These are phyloP conservation scores for Caretta caretta DNA, from an alignment of 2,113 vertebrate species.

Conservation along the genomic window DNA sequence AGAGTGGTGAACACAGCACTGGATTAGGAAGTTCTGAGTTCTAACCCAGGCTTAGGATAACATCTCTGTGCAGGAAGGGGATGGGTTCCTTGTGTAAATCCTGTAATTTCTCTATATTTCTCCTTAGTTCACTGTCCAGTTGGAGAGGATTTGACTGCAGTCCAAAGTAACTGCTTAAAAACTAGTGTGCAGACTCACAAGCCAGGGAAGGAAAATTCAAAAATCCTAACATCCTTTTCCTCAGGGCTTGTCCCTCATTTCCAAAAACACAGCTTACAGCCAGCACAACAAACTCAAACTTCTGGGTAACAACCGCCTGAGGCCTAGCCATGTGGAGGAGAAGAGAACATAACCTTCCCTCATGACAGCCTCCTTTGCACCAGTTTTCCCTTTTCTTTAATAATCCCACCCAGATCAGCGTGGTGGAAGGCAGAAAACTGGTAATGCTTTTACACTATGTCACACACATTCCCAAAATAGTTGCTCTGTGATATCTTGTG, in stretches of 20 bases:
- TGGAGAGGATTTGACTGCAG: not conserved
- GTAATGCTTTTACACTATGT: not conserved
- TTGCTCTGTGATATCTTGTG: not conserved
- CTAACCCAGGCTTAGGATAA: not conserved
- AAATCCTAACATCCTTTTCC: not conserved
- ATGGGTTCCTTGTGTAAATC: not conserved
- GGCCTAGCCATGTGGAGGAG: not conserved
- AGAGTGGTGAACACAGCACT: not conserved
- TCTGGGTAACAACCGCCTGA: not conserved
- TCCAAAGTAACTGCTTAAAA: not conserved
- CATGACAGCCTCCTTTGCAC: not conserved
- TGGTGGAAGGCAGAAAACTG: not conserved
- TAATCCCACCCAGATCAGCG: not conserved
- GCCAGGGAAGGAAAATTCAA: not conserved
- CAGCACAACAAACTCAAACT: not conserved
- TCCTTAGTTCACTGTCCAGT: not conserved
- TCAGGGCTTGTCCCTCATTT: not conserved
- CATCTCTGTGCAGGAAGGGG: not conserved
- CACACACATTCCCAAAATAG: not conserved
- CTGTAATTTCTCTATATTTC: not conserved
- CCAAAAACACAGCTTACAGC: not conserved
- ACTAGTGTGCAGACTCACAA: not conserved
- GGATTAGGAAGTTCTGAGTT: not conserved
- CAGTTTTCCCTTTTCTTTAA: fast-evolving
- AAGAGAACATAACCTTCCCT: not conserved